phyloP scores from a whole-genome alignment of 2,888 invertebrate species.

The Hartigia nigra region DNA sequence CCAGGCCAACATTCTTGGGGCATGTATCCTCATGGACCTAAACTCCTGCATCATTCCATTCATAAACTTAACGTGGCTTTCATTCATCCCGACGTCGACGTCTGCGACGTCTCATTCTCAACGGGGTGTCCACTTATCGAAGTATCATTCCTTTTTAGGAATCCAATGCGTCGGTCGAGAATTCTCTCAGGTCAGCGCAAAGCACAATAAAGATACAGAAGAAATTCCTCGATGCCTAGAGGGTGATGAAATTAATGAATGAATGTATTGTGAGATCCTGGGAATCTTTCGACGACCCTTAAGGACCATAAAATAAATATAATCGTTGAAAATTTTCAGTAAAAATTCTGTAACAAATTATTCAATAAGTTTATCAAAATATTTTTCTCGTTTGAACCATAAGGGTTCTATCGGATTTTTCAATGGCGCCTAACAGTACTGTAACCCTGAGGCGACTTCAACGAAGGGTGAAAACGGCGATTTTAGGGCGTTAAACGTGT shows the following conservation, averaged over 20 bases:
- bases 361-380: neutral
- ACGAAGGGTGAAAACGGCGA: neutral
- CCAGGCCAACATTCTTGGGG: conserved; percentile 19
- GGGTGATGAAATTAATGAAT: neutral
- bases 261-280: neutral
- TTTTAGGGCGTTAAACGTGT: conserved; percentile 36
- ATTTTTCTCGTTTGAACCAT: neutral
- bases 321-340: neutral
- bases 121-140: conserved; percentile 28
- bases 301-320: neutral
- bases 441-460: neutral
- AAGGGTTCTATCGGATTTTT: neutral
- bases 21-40: conserved; percentile 10
- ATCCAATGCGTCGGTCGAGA: neutral
- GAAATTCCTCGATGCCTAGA: neutral
- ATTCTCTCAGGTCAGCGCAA: neutral
- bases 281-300: neutral
- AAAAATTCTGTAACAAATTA: neutral
- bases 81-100: conserved; percentile 22
- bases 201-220: neutral
- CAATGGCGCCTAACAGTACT: neutral
- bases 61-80: conserved; percentile 24
- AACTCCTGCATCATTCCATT: conserved; percentile 26
- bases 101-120: conserved; percentile 26
- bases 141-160: neutral